A percentile compares a stretch with the other conserved stretches of the same genome.
Conservation (phyloP, 2,113 vertebrate genomes). For the Mormoops blainvillei region DNA sequence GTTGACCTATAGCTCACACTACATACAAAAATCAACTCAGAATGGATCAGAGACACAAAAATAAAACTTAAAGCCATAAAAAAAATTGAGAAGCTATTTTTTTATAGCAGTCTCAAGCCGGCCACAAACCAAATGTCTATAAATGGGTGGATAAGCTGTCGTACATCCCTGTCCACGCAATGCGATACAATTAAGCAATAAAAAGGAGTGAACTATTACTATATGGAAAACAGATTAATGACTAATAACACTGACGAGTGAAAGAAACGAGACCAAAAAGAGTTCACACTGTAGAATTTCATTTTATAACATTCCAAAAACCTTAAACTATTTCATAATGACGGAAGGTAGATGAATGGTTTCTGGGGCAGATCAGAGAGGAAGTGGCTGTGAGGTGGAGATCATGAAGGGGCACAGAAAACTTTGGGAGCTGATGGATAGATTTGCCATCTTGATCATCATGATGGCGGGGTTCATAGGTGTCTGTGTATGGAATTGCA, state of each 20-base stretch:
- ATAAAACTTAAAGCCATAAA: neutral
- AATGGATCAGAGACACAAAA: neutral
- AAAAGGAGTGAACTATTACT: neutral
- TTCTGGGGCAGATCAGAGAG: neutral
- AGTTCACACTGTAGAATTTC: neutral
- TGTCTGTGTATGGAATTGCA: neutral
- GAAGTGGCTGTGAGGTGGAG: fast-evolving
- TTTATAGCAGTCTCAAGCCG: neutral
- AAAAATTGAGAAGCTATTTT: neutral
- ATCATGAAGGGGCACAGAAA: neutral
- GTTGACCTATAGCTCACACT: neutral
- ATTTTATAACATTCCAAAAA: neutral
- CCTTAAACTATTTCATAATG: neutral
- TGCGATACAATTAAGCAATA: neutral
- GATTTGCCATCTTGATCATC: neutral
- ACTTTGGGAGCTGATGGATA: neutral
- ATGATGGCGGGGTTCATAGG: neutral
- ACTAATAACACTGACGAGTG: neutral
- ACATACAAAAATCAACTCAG: no score
- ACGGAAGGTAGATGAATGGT: neutral
- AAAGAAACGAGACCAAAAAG: neutral
- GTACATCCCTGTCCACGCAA: fast-evolving
- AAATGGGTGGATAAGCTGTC: neutral
- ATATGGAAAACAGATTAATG: neutral
- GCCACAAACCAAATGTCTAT: neutral